Evolutionary conservation across 2,797 vertebrate genomes (phyloP).

Genomic region (Anguilla anguilla): DNA sequence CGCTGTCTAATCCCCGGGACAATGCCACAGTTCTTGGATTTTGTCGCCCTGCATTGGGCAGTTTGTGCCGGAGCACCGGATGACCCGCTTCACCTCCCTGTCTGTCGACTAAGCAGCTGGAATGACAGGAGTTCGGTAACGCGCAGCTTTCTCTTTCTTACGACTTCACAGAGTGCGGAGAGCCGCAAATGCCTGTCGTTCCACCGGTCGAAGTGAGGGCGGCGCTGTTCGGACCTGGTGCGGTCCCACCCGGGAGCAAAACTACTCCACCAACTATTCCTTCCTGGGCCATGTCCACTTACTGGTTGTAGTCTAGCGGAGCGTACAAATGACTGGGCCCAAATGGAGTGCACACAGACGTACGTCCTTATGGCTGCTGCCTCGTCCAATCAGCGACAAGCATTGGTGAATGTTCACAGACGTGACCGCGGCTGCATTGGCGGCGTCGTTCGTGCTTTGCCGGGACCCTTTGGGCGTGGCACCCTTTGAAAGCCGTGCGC

Average conservation of each 20-base stretch:
- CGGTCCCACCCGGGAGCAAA: background rate
- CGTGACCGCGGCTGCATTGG: background rate
- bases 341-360: background rate
- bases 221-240: background rate
- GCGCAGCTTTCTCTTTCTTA: constrained; percentile 1
- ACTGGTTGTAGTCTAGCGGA: background rate
- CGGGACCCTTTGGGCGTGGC: background rate
- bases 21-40: constrained; percentile 54
- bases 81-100: background rate
- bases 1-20: constrained; percentile 54
- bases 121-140: background rate
- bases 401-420: constrained; percentile 21
- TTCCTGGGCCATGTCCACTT: background rate
- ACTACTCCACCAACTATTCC: background rate
- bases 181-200: background rate
- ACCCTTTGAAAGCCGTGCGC: constrained; percentile 6
- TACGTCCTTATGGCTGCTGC: no score
- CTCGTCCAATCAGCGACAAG: no score
- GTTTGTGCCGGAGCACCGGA: background rate
- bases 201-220: background rate
- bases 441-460: background rate
- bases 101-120: background rate
- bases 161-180: background rate
- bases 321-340: background rate
- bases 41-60: constrained; percentile 8